phyloP scores from a whole-genome alignment of 2,888 invertebrate species.

The Cataglyphis rosenhaueri region DNA sequence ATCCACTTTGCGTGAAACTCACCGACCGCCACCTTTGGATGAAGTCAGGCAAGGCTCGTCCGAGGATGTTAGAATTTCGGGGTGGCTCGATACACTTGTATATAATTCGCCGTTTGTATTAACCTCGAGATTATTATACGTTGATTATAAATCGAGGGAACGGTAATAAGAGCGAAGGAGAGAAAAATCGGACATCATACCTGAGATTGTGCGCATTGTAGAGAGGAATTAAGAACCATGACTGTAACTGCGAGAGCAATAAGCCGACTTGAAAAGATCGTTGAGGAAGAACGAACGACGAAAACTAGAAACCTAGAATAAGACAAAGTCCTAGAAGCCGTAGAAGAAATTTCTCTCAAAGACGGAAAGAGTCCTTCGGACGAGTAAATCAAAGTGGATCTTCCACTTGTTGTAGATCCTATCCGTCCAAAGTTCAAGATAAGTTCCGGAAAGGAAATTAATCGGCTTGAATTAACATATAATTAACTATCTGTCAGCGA shows the following conservation, averaged over 20 bases:
- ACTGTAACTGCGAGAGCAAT: slow-evolving; percentile 19
- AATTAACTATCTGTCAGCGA: neutral
- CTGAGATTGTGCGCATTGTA: slow-evolving; percentile 30
- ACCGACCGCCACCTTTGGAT: slow-evolving; percentile 27
- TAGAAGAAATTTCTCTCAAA: slow-evolving; percentile 34
- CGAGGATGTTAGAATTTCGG: slow-evolving; percentile 38
- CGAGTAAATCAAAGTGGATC: slow-evolving; percentile 25
- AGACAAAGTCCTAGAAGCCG: neutral
- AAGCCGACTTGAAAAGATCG: slow-evolving; percentile 9
- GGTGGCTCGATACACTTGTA: neutral
- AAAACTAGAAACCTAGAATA: neutral
- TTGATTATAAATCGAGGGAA: neutral
- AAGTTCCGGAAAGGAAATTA: slow-evolving; percentile 5
- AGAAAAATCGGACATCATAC: slow-evolving; percentile 11
- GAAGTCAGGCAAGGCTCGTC: slow-evolving; percentile 39
- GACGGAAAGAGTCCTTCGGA: neutral
- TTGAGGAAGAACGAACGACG: slow-evolving; percentile 17
- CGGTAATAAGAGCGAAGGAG: neutral
- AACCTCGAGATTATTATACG: neutral
- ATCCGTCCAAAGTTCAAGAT: slow-evolving; percentile 14
- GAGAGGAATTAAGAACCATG: slow-evolving; percentile 27
- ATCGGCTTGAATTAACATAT: slow-evolving; percentile 31
- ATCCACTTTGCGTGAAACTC: slow-evolving; percentile 46
- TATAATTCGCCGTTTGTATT: neutral
- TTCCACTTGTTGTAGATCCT: slow-evolving; percentile 4